A percentile compares a stretch with the other conserved stretches of the same genome.
These are phyloP conservation scores for Epiblema foenella DNA, from an alignment of 2,888 invertebrate genomes.

Conservation along the genomic window DNA sequence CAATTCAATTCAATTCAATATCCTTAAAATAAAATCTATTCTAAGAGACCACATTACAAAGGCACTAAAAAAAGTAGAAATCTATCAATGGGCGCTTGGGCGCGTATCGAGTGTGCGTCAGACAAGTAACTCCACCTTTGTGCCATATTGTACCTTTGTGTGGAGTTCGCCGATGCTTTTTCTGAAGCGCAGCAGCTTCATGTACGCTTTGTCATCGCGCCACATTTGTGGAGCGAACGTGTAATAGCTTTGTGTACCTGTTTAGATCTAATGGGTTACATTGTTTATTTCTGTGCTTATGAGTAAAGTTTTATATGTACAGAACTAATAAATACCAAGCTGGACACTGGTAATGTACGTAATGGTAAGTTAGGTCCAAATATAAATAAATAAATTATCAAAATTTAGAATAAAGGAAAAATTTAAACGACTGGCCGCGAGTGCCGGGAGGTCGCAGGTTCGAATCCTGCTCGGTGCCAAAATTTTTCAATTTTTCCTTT, in stretches of 20 bases:
- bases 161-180: constrained; percentile 39
- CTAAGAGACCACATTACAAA: not conserved
- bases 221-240: constrained; percentile 34
- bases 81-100: constrained; percentile 33
- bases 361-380: too few relatives aligned
- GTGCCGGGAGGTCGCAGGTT: too few relatives aligned
- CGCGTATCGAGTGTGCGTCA: constrained; percentile 40
- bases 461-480: too few relatives aligned
- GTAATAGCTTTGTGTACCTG: constrained; percentile 24
- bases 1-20: too few relatives aligned
- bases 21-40: too few relatives aligned
- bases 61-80: constrained; percentile 27
- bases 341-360: too few relatives aligned
- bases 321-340: too few relatives aligned
- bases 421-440: too few relatives aligned
- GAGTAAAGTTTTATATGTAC: too few relatives aligned
- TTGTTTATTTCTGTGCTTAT: not conserved
- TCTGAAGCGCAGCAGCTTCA: constrained; percentile 37
- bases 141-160: constrained; percentile 40
- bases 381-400: too few relatives aligned
- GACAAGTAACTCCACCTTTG: constrained; percentile 42
- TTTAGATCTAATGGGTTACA: constrained; percentile 28
- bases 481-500: too few relatives aligned
- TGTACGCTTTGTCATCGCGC: constrained; percentile 37
- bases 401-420: too few relatives aligned